These are phyloP conservation scores for Tupaia chinensis DNA, from an alignment of 2,113 vertebrate species.

Conservation along the genomic window DNA sequence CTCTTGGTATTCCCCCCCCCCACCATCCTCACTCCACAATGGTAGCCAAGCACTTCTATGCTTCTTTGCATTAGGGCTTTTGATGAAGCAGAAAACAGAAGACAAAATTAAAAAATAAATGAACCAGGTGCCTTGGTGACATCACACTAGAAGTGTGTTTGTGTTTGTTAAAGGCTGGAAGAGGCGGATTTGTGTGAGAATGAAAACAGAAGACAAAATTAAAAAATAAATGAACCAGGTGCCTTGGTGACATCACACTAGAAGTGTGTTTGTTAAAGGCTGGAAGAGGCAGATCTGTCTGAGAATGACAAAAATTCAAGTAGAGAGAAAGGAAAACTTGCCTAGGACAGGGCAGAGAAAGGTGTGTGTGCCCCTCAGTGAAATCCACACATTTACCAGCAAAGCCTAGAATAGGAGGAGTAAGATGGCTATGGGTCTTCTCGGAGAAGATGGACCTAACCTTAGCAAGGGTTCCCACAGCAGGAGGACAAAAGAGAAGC, in stretches of 20 bases:
- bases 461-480: neutral
- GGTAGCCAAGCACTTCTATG: neutral
- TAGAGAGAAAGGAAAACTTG: neutral
- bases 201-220: too few relatives aligned
- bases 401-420: neutral
- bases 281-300: neutral
- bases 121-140: neutral
- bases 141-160: neutral
- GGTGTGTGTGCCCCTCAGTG: neutral
- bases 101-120: neutral
- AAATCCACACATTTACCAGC: rapidly evolving
- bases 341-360: neutral
- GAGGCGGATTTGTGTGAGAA: neutral
- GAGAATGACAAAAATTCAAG: neutral
- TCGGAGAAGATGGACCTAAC: neutral
- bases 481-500: neutral
- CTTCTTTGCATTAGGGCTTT: neutral
- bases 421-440: neutral
- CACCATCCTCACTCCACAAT: neutral
- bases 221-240: too few relatives aligned
- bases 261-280: neutral
- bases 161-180: neutral
- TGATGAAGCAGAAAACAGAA: neutral
- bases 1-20: neutral
- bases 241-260: too few relatives aligned